A percentile compares a stretch with the other conserved stretches of the same genome.
Evolutionary conservation across 2,113 vertebrate species (phyloP).

Genomic region (Montifringilla adamsi): DNA sequence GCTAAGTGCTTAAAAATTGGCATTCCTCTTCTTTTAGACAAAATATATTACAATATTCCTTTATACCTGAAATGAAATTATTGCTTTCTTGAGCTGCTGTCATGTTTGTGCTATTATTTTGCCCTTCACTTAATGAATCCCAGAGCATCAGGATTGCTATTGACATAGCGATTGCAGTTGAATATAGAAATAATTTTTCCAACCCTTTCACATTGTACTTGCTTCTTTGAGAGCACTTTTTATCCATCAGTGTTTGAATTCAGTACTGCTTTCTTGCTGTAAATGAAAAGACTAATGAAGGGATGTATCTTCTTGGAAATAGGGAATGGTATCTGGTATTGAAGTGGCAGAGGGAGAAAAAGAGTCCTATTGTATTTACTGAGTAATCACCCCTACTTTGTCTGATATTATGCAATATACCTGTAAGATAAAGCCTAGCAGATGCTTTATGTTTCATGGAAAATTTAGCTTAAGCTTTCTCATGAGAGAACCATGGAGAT

Average conservation of each 20-base stretch:
- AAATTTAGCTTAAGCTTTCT: not conserved
- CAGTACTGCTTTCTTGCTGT: not conserved
- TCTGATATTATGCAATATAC: not conserved
- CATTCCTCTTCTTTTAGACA: not conserved
- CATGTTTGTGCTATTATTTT: slow-evolving; percentile 3
- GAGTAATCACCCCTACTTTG: not conserved
- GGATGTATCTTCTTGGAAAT: not conserved
- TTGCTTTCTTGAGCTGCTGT: not conserved
- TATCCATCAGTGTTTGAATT: not conserved
- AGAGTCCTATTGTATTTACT: not conserved
- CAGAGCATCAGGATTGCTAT: not conserved
- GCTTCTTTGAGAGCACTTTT: not conserved
- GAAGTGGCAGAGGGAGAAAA: not conserved
- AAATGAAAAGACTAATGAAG: not conserved
- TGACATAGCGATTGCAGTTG: not conserved
- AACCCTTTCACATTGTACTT: not conserved
- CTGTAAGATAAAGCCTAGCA: not conserved
- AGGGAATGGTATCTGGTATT: not conserved
- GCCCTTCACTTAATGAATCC: not conserved
- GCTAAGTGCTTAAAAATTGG: not conserved
- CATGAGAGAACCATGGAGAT: not conserved
- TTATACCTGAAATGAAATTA: not conserved
- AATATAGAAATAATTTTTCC: not conserved
- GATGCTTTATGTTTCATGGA: not conserved
- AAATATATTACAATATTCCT: not conserved